These are phyloP conservation scores for Triops cancriformis DNA, from an alignment of 1,140 invertebrate genomes.

Conservation along the genomic window DNA sequence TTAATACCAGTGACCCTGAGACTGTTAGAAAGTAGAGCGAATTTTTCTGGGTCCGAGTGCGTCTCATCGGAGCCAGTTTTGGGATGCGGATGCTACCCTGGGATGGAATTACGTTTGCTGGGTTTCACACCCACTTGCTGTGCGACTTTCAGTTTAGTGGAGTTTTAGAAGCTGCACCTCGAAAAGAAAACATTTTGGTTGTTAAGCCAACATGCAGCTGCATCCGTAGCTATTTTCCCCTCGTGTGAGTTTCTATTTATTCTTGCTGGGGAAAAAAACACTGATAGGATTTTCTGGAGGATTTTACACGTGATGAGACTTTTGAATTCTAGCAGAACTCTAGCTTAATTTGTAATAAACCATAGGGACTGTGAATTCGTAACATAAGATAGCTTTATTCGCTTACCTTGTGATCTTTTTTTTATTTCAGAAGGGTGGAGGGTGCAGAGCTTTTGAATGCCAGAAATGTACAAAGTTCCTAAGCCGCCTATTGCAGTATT, in stretches of 20 bases:
- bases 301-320: neutral
- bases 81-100: neutral
- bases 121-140: neutral
- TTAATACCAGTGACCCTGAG: neutral
- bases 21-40: conserved; percentile 1
- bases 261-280: neutral
- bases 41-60: neutral
- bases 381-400: no score
- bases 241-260: no score
- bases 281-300: neutral
- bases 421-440: neutral
- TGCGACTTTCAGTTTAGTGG: neutral
- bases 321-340: no score
- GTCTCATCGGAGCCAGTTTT: neutral
- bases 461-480: no score
- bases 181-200: neutral
- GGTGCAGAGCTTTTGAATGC: neutral
- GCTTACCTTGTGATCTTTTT: neutral
- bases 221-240: neutral
- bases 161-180: neutral
- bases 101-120: neutral
- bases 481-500: no score
- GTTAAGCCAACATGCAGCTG: neutral
- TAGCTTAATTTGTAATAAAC: no score
- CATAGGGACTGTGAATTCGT: no score